Evolutionary conservation across 2,113 vertebrate genomes (phyloP).

Genomic region (Siniperca chuatsi): DNA sequence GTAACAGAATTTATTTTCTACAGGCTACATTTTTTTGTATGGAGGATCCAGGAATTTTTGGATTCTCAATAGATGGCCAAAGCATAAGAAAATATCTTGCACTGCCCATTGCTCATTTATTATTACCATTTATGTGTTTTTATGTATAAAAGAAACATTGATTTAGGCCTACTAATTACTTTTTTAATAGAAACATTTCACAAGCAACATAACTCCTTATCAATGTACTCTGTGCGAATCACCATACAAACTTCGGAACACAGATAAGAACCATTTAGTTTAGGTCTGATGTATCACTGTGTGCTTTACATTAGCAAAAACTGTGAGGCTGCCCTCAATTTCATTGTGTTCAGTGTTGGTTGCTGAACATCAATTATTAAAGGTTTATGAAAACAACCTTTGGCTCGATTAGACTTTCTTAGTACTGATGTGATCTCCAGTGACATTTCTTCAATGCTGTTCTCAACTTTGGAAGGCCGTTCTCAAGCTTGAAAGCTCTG

Average conservation of each 20-base stretch:
- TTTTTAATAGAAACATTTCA: neutral
- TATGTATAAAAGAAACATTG: neutral
- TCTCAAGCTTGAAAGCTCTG: constrained; percentile 59
- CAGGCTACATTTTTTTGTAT: neutral
- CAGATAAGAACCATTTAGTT: neutral
- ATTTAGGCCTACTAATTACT: neutral
- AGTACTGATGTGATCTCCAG: constrained; percentile 21
- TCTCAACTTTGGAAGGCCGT: constrained; percentile 23
- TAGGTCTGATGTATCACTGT: neutral
- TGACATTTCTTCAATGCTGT: constrained; percentile 12
- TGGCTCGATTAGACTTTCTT: constrained; percentile 23
- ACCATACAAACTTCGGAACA: neutral
- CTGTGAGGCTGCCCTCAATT: neutral
- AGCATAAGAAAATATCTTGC: neutral
- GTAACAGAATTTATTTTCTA: neutral
- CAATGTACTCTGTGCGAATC: neutral
- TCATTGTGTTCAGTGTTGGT: constrained; percentile 17
- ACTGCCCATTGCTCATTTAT: neutral
- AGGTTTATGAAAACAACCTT: constrained; percentile 48
- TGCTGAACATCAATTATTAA: constrained; percentile 48
- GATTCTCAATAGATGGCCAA: neutral
- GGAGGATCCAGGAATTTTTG: neutral
- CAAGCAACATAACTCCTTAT: neutral
- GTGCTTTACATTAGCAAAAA: neutral
- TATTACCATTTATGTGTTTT: neutral